Evolutionary conservation across 2,888 invertebrate species (phyloP), one percentile per base, ranked within the genome.

Genomic region (Drosophila testacea): DNA sequence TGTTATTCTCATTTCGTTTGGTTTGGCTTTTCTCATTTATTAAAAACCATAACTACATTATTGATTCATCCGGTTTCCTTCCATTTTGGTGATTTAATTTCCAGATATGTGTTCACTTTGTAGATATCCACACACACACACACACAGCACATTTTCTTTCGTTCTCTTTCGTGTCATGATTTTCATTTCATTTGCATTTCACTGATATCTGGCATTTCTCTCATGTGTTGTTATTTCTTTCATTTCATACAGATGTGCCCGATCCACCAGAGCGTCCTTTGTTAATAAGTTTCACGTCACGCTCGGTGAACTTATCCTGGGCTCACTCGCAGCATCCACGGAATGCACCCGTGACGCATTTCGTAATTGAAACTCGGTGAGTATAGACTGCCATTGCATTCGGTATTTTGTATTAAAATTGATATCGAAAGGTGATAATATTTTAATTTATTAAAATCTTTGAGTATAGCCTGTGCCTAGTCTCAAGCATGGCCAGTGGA

Each of bases 281-380:
- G 90, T 94, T 96, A 91, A 94, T 94, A 93, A 94, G 94, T 92
- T 96, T 95, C 93, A 95, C 95, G 73, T 95, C 96, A 76, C 94
- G 95, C 81, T 94, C 95, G 44, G 95, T 95, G 88, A 95, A 95
- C 92, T 93, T 96, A 86, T 95, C 95, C 60, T 96, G 96, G 96
- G 95, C 95, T 66, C 95, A 95, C 69, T 95, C 95, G 77, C 94
- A 94, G 83, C 94, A 95, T 92, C 94, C 94, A 72, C 95, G 96
- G 91, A 94, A 95, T 93, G 94, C 95, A 89, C 94, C 94, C 73
- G 94, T 96, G 89, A 94, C 94, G 83, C 94, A 95, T 93, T 96
- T 96, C 93, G 94, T 96, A 92, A 95, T 96, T 91, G 94, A 95
- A 92, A 94, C 95, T 81, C 94, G 95, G 95, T 96, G 94, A 95